Evolutionary conservation across 92 coral and sea anemone genomes (phyloP), one percentile per base, ranked within the genome.

Genomic region (Porites lobata): DNA sequence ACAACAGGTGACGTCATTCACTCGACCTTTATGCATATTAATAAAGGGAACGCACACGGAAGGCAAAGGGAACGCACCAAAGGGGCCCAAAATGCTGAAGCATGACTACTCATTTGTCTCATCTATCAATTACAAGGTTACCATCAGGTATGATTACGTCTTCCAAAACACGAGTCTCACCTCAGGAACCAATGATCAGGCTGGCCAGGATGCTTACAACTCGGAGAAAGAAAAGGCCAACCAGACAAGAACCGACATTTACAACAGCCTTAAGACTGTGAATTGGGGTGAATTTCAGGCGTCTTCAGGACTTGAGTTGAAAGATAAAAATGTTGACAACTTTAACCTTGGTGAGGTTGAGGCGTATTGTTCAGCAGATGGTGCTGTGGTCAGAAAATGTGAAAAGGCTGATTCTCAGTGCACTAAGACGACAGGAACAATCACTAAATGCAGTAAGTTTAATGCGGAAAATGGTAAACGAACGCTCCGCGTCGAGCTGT

Each of bases 341-440:
- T 86, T 89, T 13, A 82, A 91, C 54, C 77, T 95, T 58, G 92
- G 90, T 21, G 59, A 32, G 32, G 93, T 92, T 43, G 98, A 96
- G 4, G 98, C 96, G 0, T 95, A 92, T 61, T 96, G 99, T 59
- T 90, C 95, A 13, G 86, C 86, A 17, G 89, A 92, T 17, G 98
- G 99, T 1, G 95, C 98, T 3, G 96, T 96, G 61, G 92, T 96
- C 18, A 90, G 92, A 52, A 93, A 94, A 70, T 96, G 99, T 67
- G 59, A 74, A 29, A 7, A 73, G 1, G 72, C 71, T 43, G 88
- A 91, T 50, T 4, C 6, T 38, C 21, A 43, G 53, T 92, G 95
- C 65, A 76, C 43, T 81, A 82, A 78, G 43, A 69, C 73, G 2
- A 19, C 61, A 0, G 98, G 96, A 18, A 81, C 80, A 14, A 77